Evolutionary conservation across 2,113 vertebrate genomes (phyloP), one percentile per base, ranked within the genome.

Genomic region (Petrocephalus microphthalmus): DNA sequence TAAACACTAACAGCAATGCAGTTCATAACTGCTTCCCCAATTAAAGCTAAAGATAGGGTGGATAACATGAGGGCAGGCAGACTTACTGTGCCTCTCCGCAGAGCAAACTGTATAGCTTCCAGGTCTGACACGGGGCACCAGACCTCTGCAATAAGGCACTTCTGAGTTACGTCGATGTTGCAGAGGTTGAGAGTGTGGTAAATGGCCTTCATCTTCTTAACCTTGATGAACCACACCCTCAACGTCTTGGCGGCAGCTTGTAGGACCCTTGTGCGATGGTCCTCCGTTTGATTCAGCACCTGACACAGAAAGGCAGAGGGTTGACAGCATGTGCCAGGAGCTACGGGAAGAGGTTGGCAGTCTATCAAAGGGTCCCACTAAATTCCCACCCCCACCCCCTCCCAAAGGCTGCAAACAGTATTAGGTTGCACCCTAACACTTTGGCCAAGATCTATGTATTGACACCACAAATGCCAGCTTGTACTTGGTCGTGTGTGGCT

Each of bases 171-270:
- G 0, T 99, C 98, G 0, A 99, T 99, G 91, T 99, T 99, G 94
- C 98, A 99, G 86, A 99, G 96, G 91, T 99, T 99, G 89, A 99
- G 95, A 0, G 98, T 99, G 64, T 99, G 98, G 94, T 99, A 99
- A 92, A 99, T 98, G 13, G 98, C 98, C 94, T 99, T 99, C 98
- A 99, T 99, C 95, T 99, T 99, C 91, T 98, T 93, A 57, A 99
- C 98, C 90, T 99, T 99, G 93, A 99, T 99, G 94, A 99, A 99
- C 98, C 98, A 99, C 22, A 99, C 97, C 0, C 98, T 94, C 92
- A 98, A 96, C 22, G 95, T 99, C 93, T 99, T 99, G 15, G 98
- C 97, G 7, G 98, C 98, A 0, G 98, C 98, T 94, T 99, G 98
- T 81, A 99, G 92, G 87, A 99, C 98, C 86, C 98, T 94, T 91